phyloP scores from a whole-genome alignment of 2,888 invertebrate genomes.

The Campaea margaritaria region DNA sequence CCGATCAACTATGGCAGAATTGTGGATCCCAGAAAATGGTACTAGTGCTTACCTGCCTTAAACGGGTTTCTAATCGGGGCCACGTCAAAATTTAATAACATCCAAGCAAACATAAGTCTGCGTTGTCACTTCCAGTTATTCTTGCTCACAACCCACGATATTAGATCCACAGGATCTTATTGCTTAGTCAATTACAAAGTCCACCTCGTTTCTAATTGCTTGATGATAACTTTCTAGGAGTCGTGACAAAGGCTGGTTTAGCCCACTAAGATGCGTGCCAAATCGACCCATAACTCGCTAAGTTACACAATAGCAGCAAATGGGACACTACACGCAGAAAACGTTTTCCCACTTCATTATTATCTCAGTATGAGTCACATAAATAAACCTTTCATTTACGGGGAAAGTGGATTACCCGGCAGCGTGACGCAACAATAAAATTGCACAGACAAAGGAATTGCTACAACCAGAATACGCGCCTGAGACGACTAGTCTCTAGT shows the following conservation, averaged over 20 bases:
- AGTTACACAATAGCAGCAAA: conserved; percentile 43
- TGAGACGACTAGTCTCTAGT: conserved; percentile 67
- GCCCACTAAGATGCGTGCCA: conserved; percentile 35
- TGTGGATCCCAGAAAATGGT: neutral
- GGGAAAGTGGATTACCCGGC: conserved; percentile 75
- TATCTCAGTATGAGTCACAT: conserved; percentile 67
- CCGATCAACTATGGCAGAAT: neutral
- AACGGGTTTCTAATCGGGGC: conserved; percentile 10
- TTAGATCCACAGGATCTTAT: conserved; percentile 26
- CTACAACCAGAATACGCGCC: conserved; percentile 57
- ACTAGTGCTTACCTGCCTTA: neutral
- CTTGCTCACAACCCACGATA: conserved; percentile 12
- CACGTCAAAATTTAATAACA: conserved; percentile 13
- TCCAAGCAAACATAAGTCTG: conserved; percentile 25
- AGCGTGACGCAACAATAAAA: conserved; percentile 82
- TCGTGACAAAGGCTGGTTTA: conserved; percentile 41
- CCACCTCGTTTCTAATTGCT: conserved; percentile 42
- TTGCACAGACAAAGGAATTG: conserved; percentile 81
- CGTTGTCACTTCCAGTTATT: conserved; percentile 30
- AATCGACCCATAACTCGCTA: conserved; percentile 29
- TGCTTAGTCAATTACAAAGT: conserved; percentile 44
- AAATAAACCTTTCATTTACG: conserved; percentile 64
- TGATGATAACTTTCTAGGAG: conserved; percentile 52
- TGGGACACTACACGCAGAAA: conserved; percentile 61
- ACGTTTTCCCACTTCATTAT: conserved; percentile 62